Evolutionary conservation across 2,797 vertebrate genomes (phyloP).

Genomic region (Channa striata): DNA sequence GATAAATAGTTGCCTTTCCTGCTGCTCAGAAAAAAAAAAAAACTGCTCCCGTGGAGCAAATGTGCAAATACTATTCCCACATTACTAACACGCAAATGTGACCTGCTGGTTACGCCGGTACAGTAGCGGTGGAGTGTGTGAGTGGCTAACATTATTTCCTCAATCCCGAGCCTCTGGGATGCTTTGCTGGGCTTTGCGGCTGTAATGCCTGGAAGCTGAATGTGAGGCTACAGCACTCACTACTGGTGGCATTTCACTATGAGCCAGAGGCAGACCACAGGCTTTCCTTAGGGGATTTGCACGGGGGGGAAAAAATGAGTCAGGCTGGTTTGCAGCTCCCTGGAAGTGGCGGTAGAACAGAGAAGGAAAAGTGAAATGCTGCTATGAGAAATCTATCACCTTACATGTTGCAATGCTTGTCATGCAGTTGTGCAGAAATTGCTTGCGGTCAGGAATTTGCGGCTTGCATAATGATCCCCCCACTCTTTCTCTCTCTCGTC

Average conservation of each 20-base stretch:
- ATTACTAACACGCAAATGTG: constrained; percentile 24
- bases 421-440: constrained; percentile 61
- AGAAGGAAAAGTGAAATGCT: constrained; percentile 57
- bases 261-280: constrained; percentile 76
- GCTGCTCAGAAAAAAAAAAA: constrained; percentile 41
- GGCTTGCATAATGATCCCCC: constrained; percentile 49
- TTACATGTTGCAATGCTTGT: constrained; percentile 60
- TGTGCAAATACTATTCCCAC: constrained; percentile 33
- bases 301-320: constrained; percentile 60
- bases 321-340: constrained; percentile 62
- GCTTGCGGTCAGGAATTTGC: constrained; percentile 60
- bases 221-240: constrained; percentile 72
- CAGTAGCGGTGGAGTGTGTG: constrained; percentile 31
- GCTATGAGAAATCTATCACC: constrained; percentile 71
- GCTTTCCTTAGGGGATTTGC: constrained; percentile 76
- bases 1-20: constrained; percentile 70
- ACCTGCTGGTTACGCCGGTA: constrained; percentile 43
- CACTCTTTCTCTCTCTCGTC: constrained; percentile 18
- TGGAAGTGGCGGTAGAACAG: constrained; percentile 69
- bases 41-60: constrained; percentile 22
- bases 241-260: constrained; percentile 75
- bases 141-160: constrained; percentile 68
- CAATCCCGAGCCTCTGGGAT: constrained; percentile 69
- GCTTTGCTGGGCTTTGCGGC: constrained; percentile 72
- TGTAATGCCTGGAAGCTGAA: constrained; percentile 73